phyloP scores from a whole-genome alignment of 2,888 invertebrate species.

The Holacanthella duospinosa region DNA sequence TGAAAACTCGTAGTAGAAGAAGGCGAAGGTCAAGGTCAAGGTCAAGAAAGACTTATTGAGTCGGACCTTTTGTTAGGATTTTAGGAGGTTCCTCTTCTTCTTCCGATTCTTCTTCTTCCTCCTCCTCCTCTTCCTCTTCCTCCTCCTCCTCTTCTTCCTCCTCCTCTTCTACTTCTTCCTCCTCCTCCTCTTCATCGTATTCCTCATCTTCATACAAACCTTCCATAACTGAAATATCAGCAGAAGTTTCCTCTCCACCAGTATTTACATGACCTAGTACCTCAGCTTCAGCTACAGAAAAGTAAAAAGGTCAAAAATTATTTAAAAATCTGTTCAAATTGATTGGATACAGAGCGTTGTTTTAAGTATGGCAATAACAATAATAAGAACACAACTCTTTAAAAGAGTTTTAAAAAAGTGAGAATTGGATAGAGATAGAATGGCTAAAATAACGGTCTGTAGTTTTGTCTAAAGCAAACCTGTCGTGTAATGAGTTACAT shows the following conservation, averaged over 20 bases:
- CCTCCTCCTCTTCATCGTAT: conserved; percentile 16
- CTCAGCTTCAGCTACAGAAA: conserved; percentile 4
- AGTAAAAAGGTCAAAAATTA: background rate
- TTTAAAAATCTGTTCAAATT: background rate
- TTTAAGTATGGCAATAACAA: too few relatives aligned
- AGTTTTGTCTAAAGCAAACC: too few relatives aligned
- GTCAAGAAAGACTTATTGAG: background rate
- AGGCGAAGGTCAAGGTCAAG: background rate
- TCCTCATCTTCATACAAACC: conserved; percentile 16
- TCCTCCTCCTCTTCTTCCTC: conserved; percentile 19
- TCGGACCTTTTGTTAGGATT: background rate
- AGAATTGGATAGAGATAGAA: too few relatives aligned
- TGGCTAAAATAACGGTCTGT: too few relatives aligned
- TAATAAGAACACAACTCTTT: too few relatives aligned
- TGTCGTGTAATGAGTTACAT: conserved; percentile 19
- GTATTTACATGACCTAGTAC: conserved; percentile 13
- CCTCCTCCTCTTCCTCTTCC: conserved; percentile 18
- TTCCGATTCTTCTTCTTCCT: conserved; percentile 8
- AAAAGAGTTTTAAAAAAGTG: too few relatives aligned
- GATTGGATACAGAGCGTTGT: too few relatives aligned
- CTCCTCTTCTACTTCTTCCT: conserved; percentile 14
- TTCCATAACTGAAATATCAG: conserved; percentile 33
- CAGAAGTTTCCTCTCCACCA: conserved; percentile 31
- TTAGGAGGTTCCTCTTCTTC: conserved; percentile 13
- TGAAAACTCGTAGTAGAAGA: background rate